A percentile compares a stretch with the other conserved stretches of the same genome.
These are phyloP conservation scores for Drosophila kikkawai DNA, from an alignment of 1,140 invertebrate species.

Conservation along the genomic window DNA sequence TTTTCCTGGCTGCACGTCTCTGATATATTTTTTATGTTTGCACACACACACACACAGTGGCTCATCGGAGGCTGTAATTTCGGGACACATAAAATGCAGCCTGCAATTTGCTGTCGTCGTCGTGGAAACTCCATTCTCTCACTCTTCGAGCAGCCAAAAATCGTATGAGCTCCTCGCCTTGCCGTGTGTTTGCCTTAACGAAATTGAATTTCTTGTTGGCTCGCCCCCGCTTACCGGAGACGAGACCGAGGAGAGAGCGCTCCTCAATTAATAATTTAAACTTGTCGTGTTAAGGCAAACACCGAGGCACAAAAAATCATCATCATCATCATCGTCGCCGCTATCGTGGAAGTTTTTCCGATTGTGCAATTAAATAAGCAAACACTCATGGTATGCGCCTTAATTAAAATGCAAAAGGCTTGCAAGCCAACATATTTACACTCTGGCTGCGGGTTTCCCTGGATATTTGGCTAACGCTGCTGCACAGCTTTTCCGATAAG, in stretches of 20 bases:
- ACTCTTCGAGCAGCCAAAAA: constrained; percentile 60
- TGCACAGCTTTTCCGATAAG: constrained; percentile 51
- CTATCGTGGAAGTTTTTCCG: constrained; percentile 55
- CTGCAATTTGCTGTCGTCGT: constrained; percentile 66
- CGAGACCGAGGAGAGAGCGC: constrained; percentile 2
- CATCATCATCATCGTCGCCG: neutral
- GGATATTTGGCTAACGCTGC: constrained; percentile 47
- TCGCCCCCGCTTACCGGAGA: constrained; percentile 12
- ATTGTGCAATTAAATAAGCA: constrained; percentile 82
- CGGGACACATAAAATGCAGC: constrained; percentile 76
- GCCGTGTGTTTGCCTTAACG: constrained; percentile 78
- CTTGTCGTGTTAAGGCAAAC: constrained; percentile 80
- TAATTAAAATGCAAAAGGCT: constrained; percentile 73
- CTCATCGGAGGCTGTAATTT: constrained; percentile 68
- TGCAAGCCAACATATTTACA: constrained; percentile 60
- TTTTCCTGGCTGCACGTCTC: constrained; percentile 27
- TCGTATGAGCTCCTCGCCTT: constrained; percentile 35
- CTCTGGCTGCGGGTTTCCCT: constrained; percentile 22
- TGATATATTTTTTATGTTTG: constrained; percentile 65
- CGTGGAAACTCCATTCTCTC: constrained; percentile 12
- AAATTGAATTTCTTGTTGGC: constrained; percentile 78
- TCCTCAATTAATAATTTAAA: constrained; percentile 69
- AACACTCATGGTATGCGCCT: constrained; percentile 62
- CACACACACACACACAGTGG: constrained; percentile 11
- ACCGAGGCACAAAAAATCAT: constrained; percentile 55